Conservation (phyloP, 2,797 vertebrate species). For the Hirundo rustica region DNA sequence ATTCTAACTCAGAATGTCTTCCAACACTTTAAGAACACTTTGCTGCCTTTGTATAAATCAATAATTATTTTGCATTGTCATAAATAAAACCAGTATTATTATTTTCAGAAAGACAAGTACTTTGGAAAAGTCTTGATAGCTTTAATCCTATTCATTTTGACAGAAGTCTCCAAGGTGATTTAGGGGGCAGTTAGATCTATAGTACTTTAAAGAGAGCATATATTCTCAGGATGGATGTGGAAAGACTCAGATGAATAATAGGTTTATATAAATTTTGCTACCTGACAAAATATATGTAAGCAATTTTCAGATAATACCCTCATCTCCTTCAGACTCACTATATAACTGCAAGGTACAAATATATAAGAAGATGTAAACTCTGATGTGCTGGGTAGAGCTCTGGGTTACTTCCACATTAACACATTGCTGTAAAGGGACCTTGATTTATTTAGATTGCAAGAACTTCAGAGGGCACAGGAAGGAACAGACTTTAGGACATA, state of each 20-base stretch:
- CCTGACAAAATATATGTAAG: not conserved
- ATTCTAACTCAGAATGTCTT: not conserved
- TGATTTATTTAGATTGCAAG: not conserved
- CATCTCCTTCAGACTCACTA: not conserved
- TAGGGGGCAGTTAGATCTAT: slow-evolving; percentile 1
- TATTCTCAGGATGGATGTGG: not conserved
- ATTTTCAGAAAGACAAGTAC: not conserved
- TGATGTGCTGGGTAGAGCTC: not conserved
- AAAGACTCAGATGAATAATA: slow-evolving; percentile 1
- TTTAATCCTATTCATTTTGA: slow-evolving; percentile 30
- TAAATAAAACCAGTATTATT: not conserved
- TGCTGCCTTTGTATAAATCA: slow-evolving; percentile 11
- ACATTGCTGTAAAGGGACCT: not conserved
- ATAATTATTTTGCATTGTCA: slow-evolving; percentile 7
- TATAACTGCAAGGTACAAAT: not conserved
- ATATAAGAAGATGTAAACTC: not conserved
- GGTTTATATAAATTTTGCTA: not conserved
- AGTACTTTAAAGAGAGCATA: not conserved
- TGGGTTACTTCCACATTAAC: not conserved
- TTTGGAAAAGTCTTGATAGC: not conserved
- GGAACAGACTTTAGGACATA: not conserved
- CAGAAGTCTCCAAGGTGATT: slow-evolving; percentile 24
- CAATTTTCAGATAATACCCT: slow-evolving; percentile 1
- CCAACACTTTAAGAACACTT: not conserved
- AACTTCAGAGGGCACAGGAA: not conserved